These are phyloP conservation scores for Drosophila cardini DNA, from an alignment of 1,140 invertebrate species.

Conservation along the genomic window DNA sequence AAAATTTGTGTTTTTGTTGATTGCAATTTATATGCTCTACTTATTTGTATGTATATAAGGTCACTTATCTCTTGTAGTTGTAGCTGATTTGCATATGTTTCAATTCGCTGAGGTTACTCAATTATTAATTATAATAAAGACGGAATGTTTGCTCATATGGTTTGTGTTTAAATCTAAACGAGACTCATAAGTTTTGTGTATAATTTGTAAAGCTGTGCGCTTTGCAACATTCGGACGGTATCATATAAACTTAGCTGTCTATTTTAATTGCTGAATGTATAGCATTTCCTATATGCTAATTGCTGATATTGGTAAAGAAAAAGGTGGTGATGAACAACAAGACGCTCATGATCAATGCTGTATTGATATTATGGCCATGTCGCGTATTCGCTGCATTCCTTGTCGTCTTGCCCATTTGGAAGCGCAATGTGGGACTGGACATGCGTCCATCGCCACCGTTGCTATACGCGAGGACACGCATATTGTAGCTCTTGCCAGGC, in stretches of 20 bases:
- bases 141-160: slow-evolving; percentile 59
- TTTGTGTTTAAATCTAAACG: slow-evolving; percentile 48
- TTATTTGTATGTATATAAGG: slow-evolving; percentile 76
- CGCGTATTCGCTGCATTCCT: slow-evolving; percentile 70
- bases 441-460: slow-evolving; percentile 97
- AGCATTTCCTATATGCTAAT: slow-evolving; percentile 38
- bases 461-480: slow-evolving; percentile 96
- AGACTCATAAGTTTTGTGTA: slow-evolving; percentile 58
- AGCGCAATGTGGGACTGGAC: slow-evolving; percentile 95
- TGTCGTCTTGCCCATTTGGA: slow-evolving; percentile 91
- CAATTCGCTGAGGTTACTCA: slow-evolving; percentile 56
- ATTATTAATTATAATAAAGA: slow-evolving; percentile 31
- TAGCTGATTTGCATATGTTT: slow-evolving; percentile 41
- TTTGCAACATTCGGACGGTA: slow-evolving; percentile 52
- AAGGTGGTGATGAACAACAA: slow-evolving; percentile 66
- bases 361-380: slow-evolving; percentile 71
- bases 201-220: slow-evolving; percentile 61
- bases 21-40: slow-evolving; percentile 56
- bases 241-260: slow-evolving; percentile 30
- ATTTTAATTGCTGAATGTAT: slow-evolving; percentile 25
- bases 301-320: slow-evolving; percentile 60
- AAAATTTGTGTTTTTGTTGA: slow-evolving; percentile 30
- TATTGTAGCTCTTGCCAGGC: slow-evolving; percentile 93
- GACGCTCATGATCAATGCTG: slow-evolving; percentile 63
- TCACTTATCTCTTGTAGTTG: slow-evolving; percentile 64